Evolutionary conservation across 2,888 invertebrate genomes (phyloP), one percentile per base, ranked within the genome.

Genomic region (Notodonta dromedarius): DNA sequence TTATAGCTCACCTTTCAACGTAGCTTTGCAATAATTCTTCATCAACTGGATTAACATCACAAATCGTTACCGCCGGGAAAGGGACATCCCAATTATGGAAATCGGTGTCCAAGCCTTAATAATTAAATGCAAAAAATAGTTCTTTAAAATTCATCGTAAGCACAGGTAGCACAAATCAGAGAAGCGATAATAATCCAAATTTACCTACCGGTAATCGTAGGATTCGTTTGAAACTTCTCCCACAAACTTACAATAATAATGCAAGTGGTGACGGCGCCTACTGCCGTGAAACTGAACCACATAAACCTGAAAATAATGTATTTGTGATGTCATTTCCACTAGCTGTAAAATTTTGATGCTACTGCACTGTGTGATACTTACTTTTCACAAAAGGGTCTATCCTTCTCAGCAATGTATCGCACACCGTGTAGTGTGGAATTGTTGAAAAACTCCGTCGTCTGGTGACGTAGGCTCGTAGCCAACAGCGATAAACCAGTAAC

Each of bases 171-270:
- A 9, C 12, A 13, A 4, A 13, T 13, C 44, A 11, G 8, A 44
- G 11, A 44, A 9, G 44, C 11, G 13, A 44, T 11, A 13, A 11
- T 44, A 44, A 35, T 35, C 35, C 35, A 0, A 35, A 35, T 3
- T 35, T 35, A 24, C 70, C 76, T 75, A 89, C 96, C 96, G 42
- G 97, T 97, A 59, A 97, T 96, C 0, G 97, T 97, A 5, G 97
- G 97, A 89, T 96, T 96, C 0, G 96, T 97, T 91, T 97, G 96
- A 84, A 97, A 97, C 84, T 97, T 97, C 76, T 96, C 95, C 97
- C 97, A 96, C 42, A 97, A 91, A 77, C 96, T 96, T 55, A 96
- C 94, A 58, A 97, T 97, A 65, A 97, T 97, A 52, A 96, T 95
- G 67, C 96, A 93, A 0, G 96, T 96, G 0, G 96, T 95, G 0